A percentile compares a stretch with the other conserved stretches of the same genome.
Evolutionary conservation across 2,888 invertebrate genomes (phyloP).

Genomic region (Ryuthela nishihirai): DNA sequence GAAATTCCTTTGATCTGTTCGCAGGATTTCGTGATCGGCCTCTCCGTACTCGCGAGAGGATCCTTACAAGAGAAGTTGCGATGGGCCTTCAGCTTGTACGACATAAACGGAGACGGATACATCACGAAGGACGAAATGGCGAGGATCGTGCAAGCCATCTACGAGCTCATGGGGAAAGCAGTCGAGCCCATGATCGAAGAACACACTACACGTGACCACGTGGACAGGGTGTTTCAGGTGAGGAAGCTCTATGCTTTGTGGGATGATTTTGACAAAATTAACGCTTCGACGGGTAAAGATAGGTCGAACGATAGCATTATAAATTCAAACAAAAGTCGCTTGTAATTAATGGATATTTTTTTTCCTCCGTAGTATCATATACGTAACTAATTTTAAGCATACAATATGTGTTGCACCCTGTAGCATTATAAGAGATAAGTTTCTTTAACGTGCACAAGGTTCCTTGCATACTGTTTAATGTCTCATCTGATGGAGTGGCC

Average conservation of each 20-base stretch:
- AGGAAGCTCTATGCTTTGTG: conserved; percentile 5
- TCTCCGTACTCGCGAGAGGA: conserved; percentile 55
- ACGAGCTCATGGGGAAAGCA: conserved; percentile 62
- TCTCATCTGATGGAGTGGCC: too few species aligned
- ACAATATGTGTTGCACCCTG: too few species aligned
- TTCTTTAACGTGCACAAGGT: too few species aligned
- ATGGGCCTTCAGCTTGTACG: conserved; percentile 59
- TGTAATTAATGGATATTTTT: too few species aligned
- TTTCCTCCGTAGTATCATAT: too few species aligned
- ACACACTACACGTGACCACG: conserved; percentile 54
- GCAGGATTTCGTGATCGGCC: conserved; percentile 55
- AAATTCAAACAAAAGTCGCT: too few species aligned
- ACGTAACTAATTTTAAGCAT: too few species aligned
- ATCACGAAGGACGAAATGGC: conserved; percentile 56
- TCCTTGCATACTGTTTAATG: too few species aligned
- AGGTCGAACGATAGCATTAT: too few species aligned
- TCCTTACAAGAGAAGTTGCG: conserved; percentile 54
- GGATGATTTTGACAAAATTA: not conserved
- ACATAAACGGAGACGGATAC: conserved; percentile 55
- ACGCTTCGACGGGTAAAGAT: too few species aligned
- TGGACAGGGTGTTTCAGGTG: conserved; percentile 56
- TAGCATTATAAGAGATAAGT: too few species aligned
- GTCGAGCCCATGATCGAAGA: conserved; percentile 66
- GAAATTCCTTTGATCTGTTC: not conserved
- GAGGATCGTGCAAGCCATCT: conserved; percentile 54